These are phyloP conservation scores for Drepanosiphum platanoidis DNA, from an alignment of 2,888 invertebrate species.

Conservation along the genomic window DNA sequence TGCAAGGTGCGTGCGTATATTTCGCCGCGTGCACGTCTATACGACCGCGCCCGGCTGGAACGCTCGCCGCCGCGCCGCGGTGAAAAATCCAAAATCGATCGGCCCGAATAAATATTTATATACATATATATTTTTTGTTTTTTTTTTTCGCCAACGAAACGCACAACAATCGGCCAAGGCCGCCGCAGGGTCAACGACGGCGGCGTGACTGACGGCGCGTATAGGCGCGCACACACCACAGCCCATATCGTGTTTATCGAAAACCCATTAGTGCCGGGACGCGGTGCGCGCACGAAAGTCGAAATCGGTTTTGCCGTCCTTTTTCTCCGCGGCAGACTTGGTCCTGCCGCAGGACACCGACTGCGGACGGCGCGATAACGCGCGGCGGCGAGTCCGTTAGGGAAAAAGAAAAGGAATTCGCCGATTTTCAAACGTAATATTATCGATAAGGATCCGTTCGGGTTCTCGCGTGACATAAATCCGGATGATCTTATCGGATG, in stretches of 20 bases:
- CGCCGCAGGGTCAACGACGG: conserved; percentile 27
- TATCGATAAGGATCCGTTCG: no score
- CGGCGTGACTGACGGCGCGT: neutral
- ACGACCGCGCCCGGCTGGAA: conserved; percentile 32
- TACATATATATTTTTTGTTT: no score
- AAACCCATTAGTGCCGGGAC: conserved; percentile 24
- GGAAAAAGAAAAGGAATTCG: no score
- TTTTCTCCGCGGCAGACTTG: no score
- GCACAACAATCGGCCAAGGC: conserved; percentile 30
- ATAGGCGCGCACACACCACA: no score
- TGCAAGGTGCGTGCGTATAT: neutral
- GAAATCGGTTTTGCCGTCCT: neutral
- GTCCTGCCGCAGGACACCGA: no score
- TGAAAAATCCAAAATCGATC: conserved; percentile 41
- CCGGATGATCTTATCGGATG: no score
- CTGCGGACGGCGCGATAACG: no score
- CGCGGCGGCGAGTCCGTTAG: no score
- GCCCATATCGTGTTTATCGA: conserved; percentile 21
- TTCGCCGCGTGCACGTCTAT: neutral
- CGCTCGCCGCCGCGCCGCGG: no score
- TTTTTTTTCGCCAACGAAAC: neutral
- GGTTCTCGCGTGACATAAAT: no score
- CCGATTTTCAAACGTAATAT: no score
- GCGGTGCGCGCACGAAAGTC: neutral
- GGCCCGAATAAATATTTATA: conserved; percentile 2